These are phyloP conservation scores for Anguilla pacifica DNA, from an alignment of 2,797 vertebrate species.

Conservation along the genomic window DNA sequence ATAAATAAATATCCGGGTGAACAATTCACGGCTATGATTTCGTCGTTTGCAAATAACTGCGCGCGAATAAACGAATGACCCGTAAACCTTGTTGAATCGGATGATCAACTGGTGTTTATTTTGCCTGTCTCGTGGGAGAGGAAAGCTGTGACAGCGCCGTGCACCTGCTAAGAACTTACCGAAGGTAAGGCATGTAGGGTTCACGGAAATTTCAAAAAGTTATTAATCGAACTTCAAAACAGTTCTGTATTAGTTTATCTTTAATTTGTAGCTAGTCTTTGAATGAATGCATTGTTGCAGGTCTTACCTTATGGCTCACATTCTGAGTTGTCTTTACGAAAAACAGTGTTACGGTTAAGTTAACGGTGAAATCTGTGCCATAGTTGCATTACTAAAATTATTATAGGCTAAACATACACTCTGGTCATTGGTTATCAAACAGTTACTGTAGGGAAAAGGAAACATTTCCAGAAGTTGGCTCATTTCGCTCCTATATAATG, in stretches of 20 bases:
- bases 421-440: neutral
- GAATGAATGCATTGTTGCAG: slow-evolving; percentile 29
- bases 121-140: slow-evolving; percentile 31
- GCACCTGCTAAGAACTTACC: slow-evolving; percentile 60
- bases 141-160: slow-evolving; percentile 39
- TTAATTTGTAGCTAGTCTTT: slow-evolving; percentile 1
- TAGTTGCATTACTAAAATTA: neutral
- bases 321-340: slow-evolving; percentile 32
- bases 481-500: neutral
- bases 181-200: slow-evolving; percentile 17
- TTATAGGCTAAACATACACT: neutral
- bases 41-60: neutral
- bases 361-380: neutral
- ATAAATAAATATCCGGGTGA: neutral
- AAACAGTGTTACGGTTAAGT: neutral
- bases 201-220: neutral
- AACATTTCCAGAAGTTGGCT: neutral
- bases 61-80: neutral
- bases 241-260: neutral
- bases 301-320: neutral
- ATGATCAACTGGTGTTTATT: slow-evolving; percentile 19
- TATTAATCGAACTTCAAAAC: neutral
- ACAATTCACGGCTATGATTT: neutral
- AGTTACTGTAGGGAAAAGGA: neutral
- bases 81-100: neutral